Base-by-base conservation (phyloP, 2,797 vertebrate genomes). In the Lacerta viridis region DNA sequence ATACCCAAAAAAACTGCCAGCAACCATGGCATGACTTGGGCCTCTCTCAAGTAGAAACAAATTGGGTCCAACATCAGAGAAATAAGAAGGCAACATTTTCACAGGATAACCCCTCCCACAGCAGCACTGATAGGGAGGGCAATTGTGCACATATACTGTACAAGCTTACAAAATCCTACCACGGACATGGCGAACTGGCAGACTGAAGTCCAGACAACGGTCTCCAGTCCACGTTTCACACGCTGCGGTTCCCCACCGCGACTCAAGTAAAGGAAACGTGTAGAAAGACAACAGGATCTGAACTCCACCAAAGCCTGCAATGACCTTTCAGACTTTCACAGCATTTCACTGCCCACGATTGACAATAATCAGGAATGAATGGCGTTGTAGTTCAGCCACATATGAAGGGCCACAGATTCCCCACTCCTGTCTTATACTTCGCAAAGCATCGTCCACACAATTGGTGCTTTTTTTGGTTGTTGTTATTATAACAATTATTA, bases 121-220 rank as follows among this genome's bases (percentile, higher is more conserved):
- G 50, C 90, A 88, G 89, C 82, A 87, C 50, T 92, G 87, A 90
- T 50, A 80, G 15, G 90, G 87, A 88, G 82, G 50, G 18, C 5
- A 74, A 39, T 7, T 18, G 72, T 88, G 71, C 9, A 87, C 68
- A 80, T 80, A 61, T 23, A 61, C 59, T 80, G 23, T 23, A 61
- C 59, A 61, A 18, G 20, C 59, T 23, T 20, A 61, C 59, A 59
- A 27, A 69, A 59, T 59, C 43, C 9, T 36, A 59, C 17, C 27
- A 29, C 25, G 13, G 15, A 23, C 29, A 61, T 46, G 11, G 36
- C 4, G 20, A 84, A 33, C 2, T 80, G n/a, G 15, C n/a, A 46
- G 5, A 29, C 55, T 64, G 20, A 25, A 5, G 27, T 27, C 71
- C 59, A 74, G 23, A 3, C 29, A 46, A 59, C 1, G 43, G 25